Evolutionary conservation across 1,140 invertebrate species (phyloP).

Genomic region (Cyphomyrmex costatus): DNA sequence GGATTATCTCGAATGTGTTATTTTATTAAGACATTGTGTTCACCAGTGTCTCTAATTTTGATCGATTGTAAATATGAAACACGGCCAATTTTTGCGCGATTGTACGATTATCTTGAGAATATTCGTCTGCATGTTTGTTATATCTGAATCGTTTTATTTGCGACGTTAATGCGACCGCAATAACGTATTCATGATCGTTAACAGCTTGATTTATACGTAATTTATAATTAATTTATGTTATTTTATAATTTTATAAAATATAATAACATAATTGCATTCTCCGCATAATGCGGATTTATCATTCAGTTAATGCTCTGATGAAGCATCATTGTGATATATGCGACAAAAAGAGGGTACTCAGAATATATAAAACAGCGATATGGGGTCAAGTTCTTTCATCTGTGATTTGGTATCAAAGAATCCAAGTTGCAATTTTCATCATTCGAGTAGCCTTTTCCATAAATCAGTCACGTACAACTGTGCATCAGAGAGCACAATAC

Average conservation of each 20-base stretch:
- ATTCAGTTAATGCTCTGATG: slow-evolving; percentile 28
- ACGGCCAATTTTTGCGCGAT: slow-evolving; percentile 8
- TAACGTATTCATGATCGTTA: slow-evolving; percentile 11
- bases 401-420: not conserved
- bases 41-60: slow-evolving; percentile 70
- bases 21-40: slow-evolving; percentile 71
- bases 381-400: not conserved
- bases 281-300: not conserved
- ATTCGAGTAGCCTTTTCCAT: not conserved
- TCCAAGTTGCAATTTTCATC: not conserved
- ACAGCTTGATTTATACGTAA: slow-evolving; percentile 12
- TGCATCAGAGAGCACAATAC: not conserved
- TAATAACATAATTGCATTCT: too few relatives aligned
- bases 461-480: slow-evolving; percentile 5
- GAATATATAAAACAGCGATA: slow-evolving; percentile 1
- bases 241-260: not conserved
- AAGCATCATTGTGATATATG: slow-evolving; percentile 29
- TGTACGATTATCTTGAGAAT: not conserved
- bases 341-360: not conserved
- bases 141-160: slow-evolving; percentile 6
- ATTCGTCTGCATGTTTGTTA: not conserved
- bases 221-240: not conserved
- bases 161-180: not conserved
- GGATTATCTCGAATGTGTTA: slow-evolving; percentile 51
- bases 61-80: slow-evolving; percentile 55